phyloP scores from a whole-genome alignment of 2,113 vertebrate genomes.

The Oncorhynchus kisutch region DNA sequence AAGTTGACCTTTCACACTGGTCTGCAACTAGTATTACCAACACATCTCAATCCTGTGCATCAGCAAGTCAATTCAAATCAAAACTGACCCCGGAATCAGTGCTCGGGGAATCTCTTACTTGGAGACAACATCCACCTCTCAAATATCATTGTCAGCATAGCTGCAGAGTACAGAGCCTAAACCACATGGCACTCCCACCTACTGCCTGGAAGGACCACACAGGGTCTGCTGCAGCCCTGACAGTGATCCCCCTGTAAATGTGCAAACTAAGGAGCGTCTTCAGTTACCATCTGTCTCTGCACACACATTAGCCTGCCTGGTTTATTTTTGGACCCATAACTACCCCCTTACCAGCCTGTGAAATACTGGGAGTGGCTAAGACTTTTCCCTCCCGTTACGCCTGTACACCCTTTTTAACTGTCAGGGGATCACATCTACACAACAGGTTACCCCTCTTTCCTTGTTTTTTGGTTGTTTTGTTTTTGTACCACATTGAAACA shows the following conservation, averaged over 20 bases:
- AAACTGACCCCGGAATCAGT: background rate
- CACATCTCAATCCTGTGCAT: background rate
- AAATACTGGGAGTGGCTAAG: constrained; percentile 65
- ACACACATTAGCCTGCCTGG: constrained; percentile 51
- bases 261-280: constrained; percentile 71
- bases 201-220: background rate
- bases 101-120: constrained; percentile 1
- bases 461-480: constrained; percentile 27
- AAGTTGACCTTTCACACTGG: too few species aligned
- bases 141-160: constrained; percentile 30
- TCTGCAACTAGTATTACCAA: too few species aligned
- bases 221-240: constrained; percentile 66
- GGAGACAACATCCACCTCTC: constrained; percentile 31
- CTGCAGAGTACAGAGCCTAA: constrained; percentile 40
- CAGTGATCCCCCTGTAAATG: constrained; percentile 83
- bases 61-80: background rate
- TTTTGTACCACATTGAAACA: constrained; percentile 40
- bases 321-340: constrained; percentile 76
- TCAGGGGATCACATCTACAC: constrained; percentile 53
- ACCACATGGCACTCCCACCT: background rate
- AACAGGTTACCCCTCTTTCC: constrained; percentile 41
- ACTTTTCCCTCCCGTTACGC: constrained; percentile 46
- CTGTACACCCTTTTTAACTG: constrained; percentile 46
- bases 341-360: constrained; percentile 48
- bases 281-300: constrained; percentile 68